These are phyloP conservation scores for Eretmochelys imbricata DNA, from an alignment of 2,113 vertebrate species.

Conservation along the genomic window DNA sequence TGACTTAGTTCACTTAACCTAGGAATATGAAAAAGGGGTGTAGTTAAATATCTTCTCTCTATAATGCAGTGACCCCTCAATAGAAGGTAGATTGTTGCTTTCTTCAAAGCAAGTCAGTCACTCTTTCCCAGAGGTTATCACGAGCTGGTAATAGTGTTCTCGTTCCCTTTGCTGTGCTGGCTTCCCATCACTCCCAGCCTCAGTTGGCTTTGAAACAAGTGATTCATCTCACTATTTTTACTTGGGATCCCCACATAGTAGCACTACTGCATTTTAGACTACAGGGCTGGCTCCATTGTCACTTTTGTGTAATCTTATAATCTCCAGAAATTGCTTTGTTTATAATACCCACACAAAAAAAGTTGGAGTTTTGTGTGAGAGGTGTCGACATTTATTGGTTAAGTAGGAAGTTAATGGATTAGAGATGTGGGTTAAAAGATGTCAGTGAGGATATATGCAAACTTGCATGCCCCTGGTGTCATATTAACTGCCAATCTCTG, in stretches of 20 bases:
- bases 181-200: not conserved
- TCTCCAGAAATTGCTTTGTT: not conserved
- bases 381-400: not conserved
- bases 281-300: not conserved
- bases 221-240: not conserved
- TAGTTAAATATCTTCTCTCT: not conserved
- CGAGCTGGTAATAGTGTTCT: not conserved
- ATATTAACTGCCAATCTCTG: not conserved
- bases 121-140: not conserved
- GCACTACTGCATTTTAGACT: not conserved
- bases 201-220: not conserved
- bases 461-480: not conserved
- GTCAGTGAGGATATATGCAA: not conserved
- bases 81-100: accelerated
- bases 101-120: not conserved
- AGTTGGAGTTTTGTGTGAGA: not conserved
- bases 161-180: accelerated
- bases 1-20: not conserved
- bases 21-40: not conserved
- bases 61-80: not conserved
- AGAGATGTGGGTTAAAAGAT: not conserved
- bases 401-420: not conserved
- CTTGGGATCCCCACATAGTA: not conserved
- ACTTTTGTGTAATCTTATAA: not conserved
- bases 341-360: not conserved